A percentile compares a stretch with the other conserved stretches of the same genome.
These are phyloP conservation scores for Brachionus calyciflorus DNA, from an alignment of 1,140 invertebrate genomes.

Conservation along the genomic window DNA sequence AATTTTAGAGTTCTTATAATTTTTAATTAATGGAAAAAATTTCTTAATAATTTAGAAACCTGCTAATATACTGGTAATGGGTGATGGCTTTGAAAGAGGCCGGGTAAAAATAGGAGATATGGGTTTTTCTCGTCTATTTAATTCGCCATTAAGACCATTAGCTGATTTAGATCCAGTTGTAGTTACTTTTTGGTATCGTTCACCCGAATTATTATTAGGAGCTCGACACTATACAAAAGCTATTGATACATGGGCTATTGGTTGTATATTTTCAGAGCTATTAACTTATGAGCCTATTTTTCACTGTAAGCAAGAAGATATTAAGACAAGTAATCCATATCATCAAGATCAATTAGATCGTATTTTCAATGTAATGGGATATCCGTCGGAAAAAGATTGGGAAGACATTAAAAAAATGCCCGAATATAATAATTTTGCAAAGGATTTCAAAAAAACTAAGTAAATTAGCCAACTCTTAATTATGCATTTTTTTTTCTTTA, in stretches of 20 bases:
- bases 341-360: conserved; percentile 98
- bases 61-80: conserved; percentile 99
- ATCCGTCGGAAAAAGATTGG: conserved; percentile 78
- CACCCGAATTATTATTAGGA: conserved; percentile 90
- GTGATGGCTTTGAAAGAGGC: conserved; percentile 91
- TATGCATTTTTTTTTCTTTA: too few relatives aligned
- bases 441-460: conserved; percentile 95
- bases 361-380: conserved; percentile 99
- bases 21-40: background rate
- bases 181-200: conserved; percentile 99
- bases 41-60: conserved; percentile 74
- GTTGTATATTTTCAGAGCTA: conserved; percentile 83
- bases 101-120: conserved; percentile 98
- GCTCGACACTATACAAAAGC: conserved; percentile 97
- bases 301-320: conserved; percentile 98
- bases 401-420: conserved; percentile 99
- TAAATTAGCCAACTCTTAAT: conserved; percentile 63
- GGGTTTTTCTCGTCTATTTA: conserved; percentile 98
- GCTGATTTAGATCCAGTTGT: conserved; percentile 89
- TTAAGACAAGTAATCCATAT: conserved; percentile 99
- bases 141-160: conserved; percentile 93
- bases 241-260: conserved; percentile 99
- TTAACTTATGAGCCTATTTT: conserved; percentile 91
- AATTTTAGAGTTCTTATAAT: background rate
- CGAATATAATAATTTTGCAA: conserved; percentile 88